phyloP scores from a whole-genome alignment of 2,113 vertebrate species.

The Anarhynchus alexandrinus region DNA sequence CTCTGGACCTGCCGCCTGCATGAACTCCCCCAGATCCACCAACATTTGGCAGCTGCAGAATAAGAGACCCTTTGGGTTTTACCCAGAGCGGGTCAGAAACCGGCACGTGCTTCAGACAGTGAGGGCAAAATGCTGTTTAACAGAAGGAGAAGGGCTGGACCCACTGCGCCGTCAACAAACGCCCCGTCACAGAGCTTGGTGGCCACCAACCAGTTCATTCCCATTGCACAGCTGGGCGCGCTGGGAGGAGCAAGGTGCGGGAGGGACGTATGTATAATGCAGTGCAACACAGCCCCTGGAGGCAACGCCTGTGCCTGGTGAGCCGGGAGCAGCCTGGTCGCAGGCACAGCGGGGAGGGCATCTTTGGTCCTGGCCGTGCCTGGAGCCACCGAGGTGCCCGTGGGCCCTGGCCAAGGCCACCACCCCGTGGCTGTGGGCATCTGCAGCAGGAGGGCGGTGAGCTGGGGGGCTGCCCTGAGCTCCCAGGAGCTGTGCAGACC shows the following conservation, averaged over 20 bases:
- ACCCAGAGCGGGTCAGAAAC: neutral
- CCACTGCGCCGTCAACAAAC: rapidly evolving
- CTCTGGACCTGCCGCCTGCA: neutral
- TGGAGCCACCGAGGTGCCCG: rapidly evolving
- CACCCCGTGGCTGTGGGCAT: neutral
- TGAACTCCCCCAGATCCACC: rapidly evolving
- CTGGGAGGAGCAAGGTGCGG: neutral
- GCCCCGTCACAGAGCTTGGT: rapidly evolving
- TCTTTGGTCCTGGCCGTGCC: neutral
- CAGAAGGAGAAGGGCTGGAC: neutral
- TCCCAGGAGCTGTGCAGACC: neutral
- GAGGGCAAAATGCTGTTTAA: rapidly evolving
- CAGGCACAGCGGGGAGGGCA: neutral
- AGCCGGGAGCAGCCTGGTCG: neutral
- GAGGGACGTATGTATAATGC: rapidly evolving
- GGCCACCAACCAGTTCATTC: neutral
- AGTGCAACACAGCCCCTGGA: rapidly evolving
- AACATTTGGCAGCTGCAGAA: neutral
- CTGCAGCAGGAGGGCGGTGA: neutral
- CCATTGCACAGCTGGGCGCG: neutral
- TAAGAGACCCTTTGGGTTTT: rapidly evolving
- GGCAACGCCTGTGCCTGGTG: neutral
- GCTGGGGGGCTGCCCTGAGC: neutral
- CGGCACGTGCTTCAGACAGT: rapidly evolving
- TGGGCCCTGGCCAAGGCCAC: neutral